Percentiles rank a stretch among this genome's conserved stretches.
Evolutionary conservation across 2,888 invertebrate species (phyloP).

Genomic region (Silvanus unidentatus): DNA sequence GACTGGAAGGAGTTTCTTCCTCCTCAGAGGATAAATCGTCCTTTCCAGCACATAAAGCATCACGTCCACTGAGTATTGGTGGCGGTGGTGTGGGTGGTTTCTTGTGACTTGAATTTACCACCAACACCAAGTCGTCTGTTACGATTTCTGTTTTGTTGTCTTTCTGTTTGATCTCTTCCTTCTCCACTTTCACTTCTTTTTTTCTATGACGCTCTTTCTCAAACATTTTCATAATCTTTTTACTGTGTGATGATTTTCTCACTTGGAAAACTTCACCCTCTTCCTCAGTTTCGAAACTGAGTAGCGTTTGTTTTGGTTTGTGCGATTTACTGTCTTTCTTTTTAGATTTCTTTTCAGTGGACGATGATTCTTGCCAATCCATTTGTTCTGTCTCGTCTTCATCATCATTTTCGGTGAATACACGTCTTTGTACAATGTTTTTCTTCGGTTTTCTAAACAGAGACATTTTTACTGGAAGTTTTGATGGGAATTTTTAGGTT

Average conservation of each 20-base stretch:
- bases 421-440: constrained; percentile 66
- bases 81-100: constrained; percentile 38
- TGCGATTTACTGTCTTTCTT: constrained; percentile 49
- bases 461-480: constrained; percentile 54
- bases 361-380: constrained; percentile 26
- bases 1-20: constrained; percentile 44
- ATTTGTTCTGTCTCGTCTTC: constrained; percentile 45
- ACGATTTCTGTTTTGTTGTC: constrained; percentile 62
- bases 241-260: constrained; percentile 91
- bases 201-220: constrained; percentile 68
- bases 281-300: constrained; percentile 79
- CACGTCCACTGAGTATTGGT: constrained; percentile 69
- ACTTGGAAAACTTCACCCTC: constrained; percentile 89
- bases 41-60: constrained; percentile 71
- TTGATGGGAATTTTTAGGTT: neutral
- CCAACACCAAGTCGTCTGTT: constrained; percentile 63
- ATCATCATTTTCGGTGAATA: constrained; percentile 62
- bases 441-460: constrained; percentile 84
- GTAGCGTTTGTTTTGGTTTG: constrained; percentile 52
- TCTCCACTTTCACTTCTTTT: constrained; percentile 48
- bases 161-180: constrained; percentile 37
- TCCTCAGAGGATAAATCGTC: constrained; percentile 63
- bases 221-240: constrained; percentile 76
- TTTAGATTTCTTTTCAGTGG: constrained; percentile 31
- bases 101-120: constrained; percentile 42